phyloP scores from a whole-genome alignment of 1,140 invertebrate species.

The Stegodyphus dumicola region DNA sequence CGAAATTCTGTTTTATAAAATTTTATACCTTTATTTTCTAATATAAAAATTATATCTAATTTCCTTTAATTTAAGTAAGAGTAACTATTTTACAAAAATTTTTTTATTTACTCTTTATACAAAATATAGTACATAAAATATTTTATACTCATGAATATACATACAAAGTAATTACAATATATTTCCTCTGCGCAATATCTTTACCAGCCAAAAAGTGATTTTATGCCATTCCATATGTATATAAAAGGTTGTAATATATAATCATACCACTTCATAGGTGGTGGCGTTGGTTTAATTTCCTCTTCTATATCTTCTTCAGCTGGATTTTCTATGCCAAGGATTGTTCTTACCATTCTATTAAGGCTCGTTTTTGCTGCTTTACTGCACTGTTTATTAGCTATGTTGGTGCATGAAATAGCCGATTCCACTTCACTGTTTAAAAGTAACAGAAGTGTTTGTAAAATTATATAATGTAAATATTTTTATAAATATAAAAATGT shows the following conservation, averaged over 20 bases:
- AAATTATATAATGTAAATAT: neutral
- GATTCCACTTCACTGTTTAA: neutral
- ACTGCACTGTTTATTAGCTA: neutral
- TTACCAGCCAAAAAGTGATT: neutral
- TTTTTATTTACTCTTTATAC: too few species aligned
- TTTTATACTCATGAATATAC: too few species aligned
- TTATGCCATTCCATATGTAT: neutral
- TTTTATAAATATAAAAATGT: neutral
- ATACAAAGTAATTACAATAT: too few species aligned
- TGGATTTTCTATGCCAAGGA: conserved; percentile 6
- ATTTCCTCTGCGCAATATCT: too few species aligned
- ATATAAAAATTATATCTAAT: too few species aligned
- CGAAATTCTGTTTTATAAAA: too few species aligned
- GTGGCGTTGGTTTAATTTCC: neutral
- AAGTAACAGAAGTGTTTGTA: neutral
- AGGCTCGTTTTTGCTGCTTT: conserved; percentile 2
- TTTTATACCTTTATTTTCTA: too few species aligned
- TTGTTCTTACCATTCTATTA: conserved; percentile 9
- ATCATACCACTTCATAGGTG: conserved; percentile 32
- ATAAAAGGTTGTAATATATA: conserved; percentile 8
- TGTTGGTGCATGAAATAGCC: neutral
- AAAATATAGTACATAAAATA: too few species aligned
- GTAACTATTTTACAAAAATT: too few species aligned
- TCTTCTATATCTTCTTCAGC: neutral
- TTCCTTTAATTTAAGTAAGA: too few species aligned